Evolutionary conservation across 2,797 vertebrate species (phyloP).

Genomic region (Sphenopsis melanotis): DNA sequence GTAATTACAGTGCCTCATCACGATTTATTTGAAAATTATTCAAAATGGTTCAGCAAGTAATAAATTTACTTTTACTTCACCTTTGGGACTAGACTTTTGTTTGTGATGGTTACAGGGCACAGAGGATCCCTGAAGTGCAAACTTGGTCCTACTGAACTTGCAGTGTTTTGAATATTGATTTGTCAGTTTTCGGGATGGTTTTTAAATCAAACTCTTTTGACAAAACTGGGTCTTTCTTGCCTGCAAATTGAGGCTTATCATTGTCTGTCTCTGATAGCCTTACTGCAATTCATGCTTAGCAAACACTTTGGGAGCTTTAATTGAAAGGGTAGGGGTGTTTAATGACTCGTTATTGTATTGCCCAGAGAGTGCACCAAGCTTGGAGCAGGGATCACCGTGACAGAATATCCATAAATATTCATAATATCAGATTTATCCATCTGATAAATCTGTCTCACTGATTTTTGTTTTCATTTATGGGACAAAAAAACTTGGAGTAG

Average conservation of each 20-base stretch:
- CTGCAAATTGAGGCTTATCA: neutral
- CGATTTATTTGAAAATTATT: constrained; percentile 1
- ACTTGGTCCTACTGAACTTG: neutral
- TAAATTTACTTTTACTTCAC: neutral
- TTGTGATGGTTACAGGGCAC: rapidly evolving
- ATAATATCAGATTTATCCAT: no score
- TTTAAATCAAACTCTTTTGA: neutral
- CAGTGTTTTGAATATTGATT: neutral
- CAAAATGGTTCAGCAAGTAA: neutral
- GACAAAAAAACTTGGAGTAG: neutral
- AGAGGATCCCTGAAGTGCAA: neutral
- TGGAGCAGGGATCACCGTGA: rapidly evolving
- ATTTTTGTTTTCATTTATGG: neutral
- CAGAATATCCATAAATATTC: neutral
- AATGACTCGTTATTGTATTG: neutral
- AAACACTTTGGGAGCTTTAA: neutral
- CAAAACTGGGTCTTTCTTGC: neutral
- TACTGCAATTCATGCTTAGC: neutral
- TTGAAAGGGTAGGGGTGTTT: neutral
- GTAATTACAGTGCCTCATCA: constrained; percentile 15
- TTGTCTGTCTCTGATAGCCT: neutral
- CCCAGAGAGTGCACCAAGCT: neutral
- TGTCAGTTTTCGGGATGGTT: neutral
- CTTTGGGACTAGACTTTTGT: neutral
- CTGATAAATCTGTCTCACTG: neutral